A percentile compares a stretch with the other conserved stretches of the same genome.
Conservation (phyloP, 2,113 vertebrate species). For the Trematocara stigmaticum region DNA sequence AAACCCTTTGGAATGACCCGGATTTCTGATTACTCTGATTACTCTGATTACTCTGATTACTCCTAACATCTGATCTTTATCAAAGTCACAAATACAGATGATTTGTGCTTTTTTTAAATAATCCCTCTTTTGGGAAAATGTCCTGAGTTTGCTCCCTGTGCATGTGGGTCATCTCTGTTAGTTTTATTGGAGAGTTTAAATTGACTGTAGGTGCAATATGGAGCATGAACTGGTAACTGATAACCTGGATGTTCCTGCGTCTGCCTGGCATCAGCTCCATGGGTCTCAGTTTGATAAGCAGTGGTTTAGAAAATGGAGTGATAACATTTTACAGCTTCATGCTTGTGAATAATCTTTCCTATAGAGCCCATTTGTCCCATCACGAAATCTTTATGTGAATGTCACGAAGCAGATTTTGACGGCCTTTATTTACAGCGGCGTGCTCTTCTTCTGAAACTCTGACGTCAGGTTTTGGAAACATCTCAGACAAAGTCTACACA, state of each 20-base stretch:
- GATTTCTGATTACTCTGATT: neutral
- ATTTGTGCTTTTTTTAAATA: neutral
- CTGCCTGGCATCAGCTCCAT: neutral
- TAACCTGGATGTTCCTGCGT: neutral
- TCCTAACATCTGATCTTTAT: neutral
- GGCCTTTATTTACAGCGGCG: neutral
- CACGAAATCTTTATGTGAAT: neutral
- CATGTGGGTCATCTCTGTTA: neutral
- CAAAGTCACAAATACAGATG: neutral
- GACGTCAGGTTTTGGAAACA: neutral
- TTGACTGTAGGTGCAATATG: neutral
- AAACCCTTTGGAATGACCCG: neutral
- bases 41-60: neutral
- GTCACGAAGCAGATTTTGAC: neutral
- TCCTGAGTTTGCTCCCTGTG: neutral
- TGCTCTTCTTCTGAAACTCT: neutral
- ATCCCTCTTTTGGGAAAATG: neutral
- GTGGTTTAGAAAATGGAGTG: neutral
- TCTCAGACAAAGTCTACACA: neutral
- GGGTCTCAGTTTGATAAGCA: neutral
- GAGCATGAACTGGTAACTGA: neutral
- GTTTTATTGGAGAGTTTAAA: neutral
- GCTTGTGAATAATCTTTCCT: neutral
- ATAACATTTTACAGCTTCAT: neutral
- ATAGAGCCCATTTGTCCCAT: neutral